Evolutionary conservation across 2,797 vertebrate species (phyloP).

Genomic region (Hozukius guyotensis): DNA sequence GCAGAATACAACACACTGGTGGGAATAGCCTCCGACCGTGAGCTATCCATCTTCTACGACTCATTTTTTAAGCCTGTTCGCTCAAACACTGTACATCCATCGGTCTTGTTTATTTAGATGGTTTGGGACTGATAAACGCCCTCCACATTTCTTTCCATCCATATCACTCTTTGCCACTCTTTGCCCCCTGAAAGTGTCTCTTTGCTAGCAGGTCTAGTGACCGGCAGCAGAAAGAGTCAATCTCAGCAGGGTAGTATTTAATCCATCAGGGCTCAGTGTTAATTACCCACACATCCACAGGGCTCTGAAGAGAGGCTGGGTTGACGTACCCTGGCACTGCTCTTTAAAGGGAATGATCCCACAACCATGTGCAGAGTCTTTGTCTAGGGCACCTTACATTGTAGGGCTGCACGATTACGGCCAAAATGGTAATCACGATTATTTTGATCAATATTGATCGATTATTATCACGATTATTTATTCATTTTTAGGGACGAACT

Average conservation of each 20-base stretch:
- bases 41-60: constrained; percentile 36
- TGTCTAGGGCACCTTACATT: background rate
- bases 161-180: constrained; percentile 12
- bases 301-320: constrained; percentile 45
- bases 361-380: constrained; percentile 2
- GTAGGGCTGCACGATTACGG: background rate
- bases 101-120: constrained; percentile 37
- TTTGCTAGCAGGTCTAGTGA: constrained; percentile 30
- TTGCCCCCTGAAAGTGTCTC: constrained; percentile 26
- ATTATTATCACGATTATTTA: background rate
- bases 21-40: constrained; percentile 47
- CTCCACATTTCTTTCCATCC: constrained; percentile 1
- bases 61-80: constrained; percentile 20
- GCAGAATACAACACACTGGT: constrained; percentile 24
- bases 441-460: too few relatives aligned
- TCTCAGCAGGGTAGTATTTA: constrained; percentile 64
- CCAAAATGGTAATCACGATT: background rate
- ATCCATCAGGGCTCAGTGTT: constrained; percentile 70
- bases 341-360: constrained; percentile 32
- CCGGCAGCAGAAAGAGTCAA: constrained; percentile 45
- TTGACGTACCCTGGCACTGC: constrained; percentile 28
- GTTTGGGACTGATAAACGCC: constrained; percentile 21
- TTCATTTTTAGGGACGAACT: background rate
- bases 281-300: constrained; percentile 68
- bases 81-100: constrained; percentile 17